These are phyloP conservation scores for Clarias gariepinus DNA, from an alignment of 2,113 vertebrate species.

Conservation along the genomic window DNA sequence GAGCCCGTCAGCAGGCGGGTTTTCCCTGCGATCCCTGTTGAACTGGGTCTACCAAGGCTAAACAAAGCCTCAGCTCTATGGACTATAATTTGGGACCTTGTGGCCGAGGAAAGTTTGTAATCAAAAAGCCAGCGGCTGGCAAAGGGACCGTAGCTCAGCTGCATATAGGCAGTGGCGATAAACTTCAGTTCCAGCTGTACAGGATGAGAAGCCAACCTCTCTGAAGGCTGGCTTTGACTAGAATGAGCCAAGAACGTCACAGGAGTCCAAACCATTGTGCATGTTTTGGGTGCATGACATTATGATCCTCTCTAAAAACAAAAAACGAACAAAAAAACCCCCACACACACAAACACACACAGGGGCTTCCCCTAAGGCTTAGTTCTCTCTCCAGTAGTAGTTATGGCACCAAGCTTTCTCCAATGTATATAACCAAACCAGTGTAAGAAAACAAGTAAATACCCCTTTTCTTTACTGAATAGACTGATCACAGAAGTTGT, in stretches of 20 bases:
- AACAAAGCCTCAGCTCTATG: slow-evolving; percentile 48
- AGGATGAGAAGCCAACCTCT: slow-evolving; percentile 29
- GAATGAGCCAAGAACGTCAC: neutral
- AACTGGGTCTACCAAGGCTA: slow-evolving; percentile 43
- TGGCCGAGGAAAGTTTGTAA: slow-evolving; percentile 51
- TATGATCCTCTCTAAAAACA: neutral
- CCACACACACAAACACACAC: no score
- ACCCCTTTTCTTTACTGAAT: neutral
- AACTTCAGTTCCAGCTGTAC: slow-evolving; percentile 44
- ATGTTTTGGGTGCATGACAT: slow-evolving; percentile 17
- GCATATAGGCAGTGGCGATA: slow-evolving; percentile 45
- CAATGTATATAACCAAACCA: neutral
- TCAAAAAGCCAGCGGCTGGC: slow-evolving; percentile 42
- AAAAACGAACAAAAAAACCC: neutral
- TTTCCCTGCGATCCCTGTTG: slow-evolving; percentile 29
- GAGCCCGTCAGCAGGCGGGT: slow-evolving; percentile 35
- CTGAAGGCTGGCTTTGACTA: neutral
- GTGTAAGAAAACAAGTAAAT: neutral
- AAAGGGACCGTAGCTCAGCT: slow-evolving; percentile 44
- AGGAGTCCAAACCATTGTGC: slow-evolving; percentile 6
- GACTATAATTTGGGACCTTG: slow-evolving; percentile 53
- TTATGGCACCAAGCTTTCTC: slow-evolving; percentile 11
- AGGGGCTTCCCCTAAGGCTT: slow-evolving; percentile 6
- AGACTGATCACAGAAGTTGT: neutral
- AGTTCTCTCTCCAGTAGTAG: neutral